Percentiles rank a stretch among this genome's conserved stretches.
Conservation (phyloP, 2,113 vertebrate genomes). For the Calcarius ornatus region DNA sequence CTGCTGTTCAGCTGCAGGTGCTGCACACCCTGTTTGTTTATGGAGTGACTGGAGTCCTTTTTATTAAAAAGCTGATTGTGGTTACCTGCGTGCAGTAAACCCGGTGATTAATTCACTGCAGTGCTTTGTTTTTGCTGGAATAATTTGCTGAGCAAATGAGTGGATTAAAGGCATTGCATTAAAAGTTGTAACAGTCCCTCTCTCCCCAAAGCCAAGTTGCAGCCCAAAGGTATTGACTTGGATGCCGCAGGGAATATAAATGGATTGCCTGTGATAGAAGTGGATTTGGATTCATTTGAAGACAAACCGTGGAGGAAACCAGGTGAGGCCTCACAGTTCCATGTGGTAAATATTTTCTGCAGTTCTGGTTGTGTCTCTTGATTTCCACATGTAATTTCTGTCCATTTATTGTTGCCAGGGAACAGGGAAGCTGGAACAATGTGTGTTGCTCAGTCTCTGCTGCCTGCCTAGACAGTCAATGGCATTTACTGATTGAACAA, state of each 20-base stretch:
- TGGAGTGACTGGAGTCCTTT: neutral
- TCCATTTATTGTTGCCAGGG: neutral
- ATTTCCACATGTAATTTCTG: neutral
- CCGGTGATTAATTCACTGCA: neutral
- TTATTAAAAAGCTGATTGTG: neutral
- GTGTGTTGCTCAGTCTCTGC: neutral
- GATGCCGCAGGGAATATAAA: constrained; percentile 73
- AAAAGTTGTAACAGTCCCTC: constrained; percentile 3
- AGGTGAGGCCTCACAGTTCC: constrained; percentile 68
- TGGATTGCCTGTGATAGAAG: constrained; percentile 75
- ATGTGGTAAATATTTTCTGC: constrained; percentile 57
- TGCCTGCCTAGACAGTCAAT: neutral
- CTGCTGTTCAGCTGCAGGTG: neutral
- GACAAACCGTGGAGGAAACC: constrained; percentile 81
- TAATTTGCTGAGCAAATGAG: neutral
- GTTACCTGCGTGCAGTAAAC: neutral
- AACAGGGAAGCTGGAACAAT: neutral
- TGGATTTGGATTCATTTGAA: constrained; percentile 78
- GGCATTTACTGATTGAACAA: neutral
- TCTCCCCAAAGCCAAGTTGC: constrained; percentile 71
- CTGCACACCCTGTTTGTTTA: neutral
- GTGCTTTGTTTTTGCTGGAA: neutral
- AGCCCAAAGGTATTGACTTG: constrained; percentile 76
- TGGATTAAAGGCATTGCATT: neutral
- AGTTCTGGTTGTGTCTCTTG: neutral